Percentiles rank a stretch among this genome's conserved stretches.
Evolutionary conservation across 92 coral and sea anemone species (phyloP).

Genomic region (Montipora capitata): DNA sequence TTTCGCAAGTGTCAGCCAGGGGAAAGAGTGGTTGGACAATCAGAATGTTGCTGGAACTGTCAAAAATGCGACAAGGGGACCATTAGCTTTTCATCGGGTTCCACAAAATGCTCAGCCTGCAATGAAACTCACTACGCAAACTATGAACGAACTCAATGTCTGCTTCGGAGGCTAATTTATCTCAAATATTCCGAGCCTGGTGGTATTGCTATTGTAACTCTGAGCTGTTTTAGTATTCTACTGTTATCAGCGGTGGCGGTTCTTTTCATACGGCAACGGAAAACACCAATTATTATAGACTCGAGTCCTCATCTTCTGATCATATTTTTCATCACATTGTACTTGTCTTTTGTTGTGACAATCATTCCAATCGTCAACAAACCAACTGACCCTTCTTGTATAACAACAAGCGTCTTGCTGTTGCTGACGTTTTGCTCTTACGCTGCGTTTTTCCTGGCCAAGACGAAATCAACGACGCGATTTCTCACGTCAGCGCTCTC

Average conservation of each 20-base stretch:
- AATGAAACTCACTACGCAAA: constrained; percentile 86
- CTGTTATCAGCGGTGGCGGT: constrained; percentile 66
- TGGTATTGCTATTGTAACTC: constrained; percentile 71
- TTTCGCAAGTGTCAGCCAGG: constrained; percentile 92
- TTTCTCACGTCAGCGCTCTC: constrained; percentile 77
- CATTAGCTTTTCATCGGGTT: constrained; percentile 79
- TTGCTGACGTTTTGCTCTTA: constrained; percentile 63
- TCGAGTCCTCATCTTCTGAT: constrained; percentile 74
- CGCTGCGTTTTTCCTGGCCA: constrained; percentile 82
- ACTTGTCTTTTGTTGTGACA: constrained; percentile 67
- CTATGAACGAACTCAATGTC: constrained; percentile 75
- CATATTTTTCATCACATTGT: constrained; percentile 69
- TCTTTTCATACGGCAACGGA: constrained; percentile 59
- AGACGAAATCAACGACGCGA: constrained; percentile 78
- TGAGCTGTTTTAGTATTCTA: constrained; percentile 80
- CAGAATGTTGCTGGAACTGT: constrained; percentile 98
- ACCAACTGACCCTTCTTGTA: constrained; percentile 81
- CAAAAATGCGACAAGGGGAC: constrained; percentile 93
- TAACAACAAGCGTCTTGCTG: constrained; percentile 59
- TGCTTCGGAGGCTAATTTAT: constrained; percentile 73
- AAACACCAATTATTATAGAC: constrained; percentile 80
- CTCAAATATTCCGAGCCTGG: constrained; percentile 74
- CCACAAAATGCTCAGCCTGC: constrained; percentile 77
- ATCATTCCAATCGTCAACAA: constrained; percentile 64
- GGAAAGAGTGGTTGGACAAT: constrained; percentile 89